Evolutionary conservation across 2,888 invertebrate species (phyloP), one percentile per base, ranked within the genome.

Genomic region (Aphodius sticticus): DNA sequence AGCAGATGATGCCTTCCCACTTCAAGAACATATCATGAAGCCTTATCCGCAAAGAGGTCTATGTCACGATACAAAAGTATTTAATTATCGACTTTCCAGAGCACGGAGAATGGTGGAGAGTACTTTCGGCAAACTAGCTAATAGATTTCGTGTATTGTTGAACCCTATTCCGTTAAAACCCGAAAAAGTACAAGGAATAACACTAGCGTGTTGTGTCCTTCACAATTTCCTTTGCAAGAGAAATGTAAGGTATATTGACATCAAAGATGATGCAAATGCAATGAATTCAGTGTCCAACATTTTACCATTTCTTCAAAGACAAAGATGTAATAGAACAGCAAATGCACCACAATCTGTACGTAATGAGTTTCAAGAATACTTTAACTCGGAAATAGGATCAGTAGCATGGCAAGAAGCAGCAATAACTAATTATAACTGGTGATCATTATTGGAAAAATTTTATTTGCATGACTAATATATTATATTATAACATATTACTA

Each of bases 1-100:
- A 77, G 85, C 84, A 72, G 86, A 85, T 83, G 85, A 85, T 82
- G 85, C 84, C 38, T 86, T 86, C 79, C 84, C 83, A 15, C 83
- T 86, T 79, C 37, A 79, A 77, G 81, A 84, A 80, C 82, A 83
- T 82, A 53, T 86, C 79, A 85, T 86, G 85, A 84, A 85, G 14
- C 84, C 84, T 76, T 86, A 83, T 82, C 81, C 82, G 76, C 81
- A 83, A 35, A 82, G 83, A 82, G 81, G 77, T 81, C 81, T 84
- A 82, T 75, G 82, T 77, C 69, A 82, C 72, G 78, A 83, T 81
- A 83, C 83, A 83, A 84, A 81, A 81, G 82, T 85, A 79, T 87
- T 85, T 80, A 86, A 86, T 80, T 86, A 86, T 82, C 81, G 86
- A 77, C 81, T 86, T 75, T 77, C 75, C 6, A 26, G 83, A 69